Evolutionary conservation across 2,113 vertebrate genomes (phyloP), one percentile per base, ranked within the genome.

Genomic region (Cheirogaleus medius): DNA sequence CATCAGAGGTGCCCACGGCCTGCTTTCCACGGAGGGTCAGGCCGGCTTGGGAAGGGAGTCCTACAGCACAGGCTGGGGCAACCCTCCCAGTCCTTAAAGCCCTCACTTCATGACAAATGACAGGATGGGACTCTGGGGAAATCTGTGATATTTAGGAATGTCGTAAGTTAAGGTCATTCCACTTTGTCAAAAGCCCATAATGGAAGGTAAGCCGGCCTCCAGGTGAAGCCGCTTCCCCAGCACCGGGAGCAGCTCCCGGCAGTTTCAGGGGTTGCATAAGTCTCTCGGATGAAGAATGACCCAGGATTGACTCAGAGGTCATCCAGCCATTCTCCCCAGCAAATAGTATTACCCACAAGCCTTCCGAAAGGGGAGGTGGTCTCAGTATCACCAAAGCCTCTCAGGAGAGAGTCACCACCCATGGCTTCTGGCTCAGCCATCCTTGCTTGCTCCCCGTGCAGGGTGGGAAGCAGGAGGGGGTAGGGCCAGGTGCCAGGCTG

Each of bases 101-200:
- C 58, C 77, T 74, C 1, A 0, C 90, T 96, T 94, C 88, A 88
- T 94, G 92, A 95, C 87, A 98, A 96, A 96, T 49, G 92, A 92
- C 81, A 95, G 42, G 27, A 21, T 17, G 32, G 34, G 58, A 56
- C 97, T 85, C 97, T 2, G 1, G 93, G 88, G 97, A 97, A 91
- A 95, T 92, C 88, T 37, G 77, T 97, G 94, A 87, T 74, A 97
- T 95, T 96, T 97, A 73, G 91, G 93, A 69, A 89, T 76, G 97
- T 94, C 69, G 0, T 86, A 93, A 91, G 93, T 76, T 88, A 96
- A 97, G 96, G 97, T 95, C 97, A 93, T 83, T 97, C 95, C 82
- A 84, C 94, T 97, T 97, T 92, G 95, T 98, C 97, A 98, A 97
- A 96, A 95, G 42, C 88, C 82, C 82, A 3, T 91, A 93, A 93